These are phyloP conservation scores for Odocoileus virginianus DNA, from an alignment of 2,113 vertebrate species.

Conservation along the genomic window DNA sequence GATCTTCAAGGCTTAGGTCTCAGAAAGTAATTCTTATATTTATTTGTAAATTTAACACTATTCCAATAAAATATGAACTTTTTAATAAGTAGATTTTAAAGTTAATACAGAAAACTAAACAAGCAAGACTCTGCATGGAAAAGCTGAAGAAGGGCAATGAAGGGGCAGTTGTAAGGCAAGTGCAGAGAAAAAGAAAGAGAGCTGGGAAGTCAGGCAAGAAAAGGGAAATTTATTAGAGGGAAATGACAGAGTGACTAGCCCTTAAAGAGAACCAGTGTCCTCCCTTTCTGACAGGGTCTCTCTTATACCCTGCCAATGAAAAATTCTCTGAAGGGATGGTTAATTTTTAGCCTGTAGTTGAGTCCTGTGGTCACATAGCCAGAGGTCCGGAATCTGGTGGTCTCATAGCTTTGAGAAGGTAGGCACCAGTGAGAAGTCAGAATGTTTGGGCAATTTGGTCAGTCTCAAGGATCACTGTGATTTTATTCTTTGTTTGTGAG, in stretches of 20 bases:
- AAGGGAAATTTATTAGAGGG: neutral
- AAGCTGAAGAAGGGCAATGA: neutral
- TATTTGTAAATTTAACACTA: neutral
- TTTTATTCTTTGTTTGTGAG: neutral
- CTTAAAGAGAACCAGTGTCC: neutral
- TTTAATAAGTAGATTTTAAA: neutral
- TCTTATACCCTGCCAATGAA: neutral
- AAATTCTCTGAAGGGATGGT: neutral
- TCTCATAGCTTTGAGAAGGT: neutral
- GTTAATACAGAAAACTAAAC: neutral
- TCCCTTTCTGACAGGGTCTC: neutral
- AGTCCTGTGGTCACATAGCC: neutral
- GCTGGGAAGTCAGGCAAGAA: neutral
- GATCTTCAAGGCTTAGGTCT: neutral
- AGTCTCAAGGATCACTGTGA: neutral
- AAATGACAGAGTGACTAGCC: neutral
- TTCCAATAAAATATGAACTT: neutral
- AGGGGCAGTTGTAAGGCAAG: neutral
- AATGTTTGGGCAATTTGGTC: neutral
- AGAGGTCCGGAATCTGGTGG: neutral
- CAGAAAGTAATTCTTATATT: neutral
- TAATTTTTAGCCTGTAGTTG: neutral
- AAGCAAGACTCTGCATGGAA: neutral
- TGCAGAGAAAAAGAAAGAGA: neutral
- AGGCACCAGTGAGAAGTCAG: neutral